A percentile compares a stretch with the other conserved stretches of the same genome.
phyloP scores from a whole-genome alignment of 2,888 invertebrate genomes.

The Asteroscopus sphinx region DNA sequence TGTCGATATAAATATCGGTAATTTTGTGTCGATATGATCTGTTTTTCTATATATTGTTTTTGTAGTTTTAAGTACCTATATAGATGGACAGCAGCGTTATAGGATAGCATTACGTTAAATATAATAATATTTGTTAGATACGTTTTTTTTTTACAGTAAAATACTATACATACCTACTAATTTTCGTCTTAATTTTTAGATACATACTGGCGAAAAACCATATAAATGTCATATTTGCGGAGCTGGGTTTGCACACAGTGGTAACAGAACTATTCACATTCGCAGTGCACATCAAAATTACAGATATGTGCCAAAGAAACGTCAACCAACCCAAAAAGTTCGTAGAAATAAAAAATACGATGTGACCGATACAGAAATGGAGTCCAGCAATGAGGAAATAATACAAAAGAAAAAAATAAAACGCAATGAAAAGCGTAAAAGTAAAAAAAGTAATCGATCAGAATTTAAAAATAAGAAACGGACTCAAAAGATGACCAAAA shows the following conservation, averaged over 20 bases:
- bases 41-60: no score
- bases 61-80: no score
- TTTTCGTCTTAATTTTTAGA: conserved; percentile 17
- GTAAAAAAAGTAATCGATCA: not conserved
- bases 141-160: no score
- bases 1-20: no score
- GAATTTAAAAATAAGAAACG: not conserved
- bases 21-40: no score
- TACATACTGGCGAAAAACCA: conserved; percentile 36
- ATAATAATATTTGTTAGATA: no score
- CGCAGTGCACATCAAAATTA: conserved; percentile 34
- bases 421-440: not conserved
- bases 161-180: no score
- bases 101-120: no score
- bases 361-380: conserved; percentile 4
- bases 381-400: not conserved
- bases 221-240: conserved; percentile 42
- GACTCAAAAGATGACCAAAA: not conserved
- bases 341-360: conserved; percentile 3
- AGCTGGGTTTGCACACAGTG: conserved; percentile 38
- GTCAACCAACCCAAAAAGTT: not conserved
- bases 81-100: no score
- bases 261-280: conserved; percentile 37
- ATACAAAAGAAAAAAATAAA: not conserved
- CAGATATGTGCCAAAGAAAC: conserved; percentile 12